These are phyloP conservation scores for Polypedilum pembai DNA, from an alignment of 1,140 invertebrate species.

Conservation along the genomic window DNA sequence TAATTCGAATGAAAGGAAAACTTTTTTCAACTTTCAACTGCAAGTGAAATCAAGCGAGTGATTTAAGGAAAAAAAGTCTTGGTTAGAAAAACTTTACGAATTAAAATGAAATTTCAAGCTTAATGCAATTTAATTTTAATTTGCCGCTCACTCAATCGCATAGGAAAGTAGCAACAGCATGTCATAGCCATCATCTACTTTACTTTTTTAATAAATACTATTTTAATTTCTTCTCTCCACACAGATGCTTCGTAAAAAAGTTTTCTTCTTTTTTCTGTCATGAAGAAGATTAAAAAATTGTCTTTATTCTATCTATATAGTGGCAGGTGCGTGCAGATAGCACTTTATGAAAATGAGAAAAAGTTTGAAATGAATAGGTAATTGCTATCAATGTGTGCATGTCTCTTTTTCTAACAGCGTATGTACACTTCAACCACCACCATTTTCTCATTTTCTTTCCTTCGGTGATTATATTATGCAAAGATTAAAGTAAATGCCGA, in stretches of 20 bases:
- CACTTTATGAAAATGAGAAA: neutral
- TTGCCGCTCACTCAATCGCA: neutral
- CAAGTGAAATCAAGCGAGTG: neutral
- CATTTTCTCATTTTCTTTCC: neutral
- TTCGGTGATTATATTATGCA: conserved; percentile 9
- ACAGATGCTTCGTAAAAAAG: neutral
- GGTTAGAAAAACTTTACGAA: neutral
- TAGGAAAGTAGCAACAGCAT: neutral
- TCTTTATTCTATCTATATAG: neutral
- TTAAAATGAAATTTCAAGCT: conserved; percentile 18
- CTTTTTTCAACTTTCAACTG: neutral
- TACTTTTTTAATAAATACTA: conserved; percentile 3
- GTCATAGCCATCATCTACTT: conserved; percentile 5
- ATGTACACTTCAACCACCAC: neutral
- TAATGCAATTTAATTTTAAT: conserved; percentile 15
- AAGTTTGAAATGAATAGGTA: conserved; percentile 26
- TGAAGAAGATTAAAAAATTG: neutral
- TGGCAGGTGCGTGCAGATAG: neutral
- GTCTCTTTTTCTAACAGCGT: neutral
- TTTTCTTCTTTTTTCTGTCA: no score
- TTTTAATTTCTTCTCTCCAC: conserved; percentile 11
- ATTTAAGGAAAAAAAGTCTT: no score
- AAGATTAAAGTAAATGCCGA: neutral
- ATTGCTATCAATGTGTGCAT: neutral
- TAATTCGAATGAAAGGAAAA: neutral